Evolutionary conservation across 2,113 vertebrate species (phyloP).

Genomic region (Puma concolor): DNA sequence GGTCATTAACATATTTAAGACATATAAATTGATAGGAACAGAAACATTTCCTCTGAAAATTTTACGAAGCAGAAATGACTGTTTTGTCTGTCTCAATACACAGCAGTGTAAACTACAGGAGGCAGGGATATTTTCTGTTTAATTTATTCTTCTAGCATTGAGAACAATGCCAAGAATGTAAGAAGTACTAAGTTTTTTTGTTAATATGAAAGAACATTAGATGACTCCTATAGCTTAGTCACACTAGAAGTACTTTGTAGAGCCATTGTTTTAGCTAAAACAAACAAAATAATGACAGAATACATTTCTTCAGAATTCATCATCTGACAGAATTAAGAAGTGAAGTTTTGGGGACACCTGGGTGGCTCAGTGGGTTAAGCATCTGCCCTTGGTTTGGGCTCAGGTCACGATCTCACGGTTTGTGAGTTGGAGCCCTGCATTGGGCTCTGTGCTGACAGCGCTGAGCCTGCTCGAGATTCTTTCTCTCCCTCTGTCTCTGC

Average conservation of each 20-base stretch:
- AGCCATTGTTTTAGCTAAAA: not conserved
- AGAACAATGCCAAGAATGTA: not conserved
- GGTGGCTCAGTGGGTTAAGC: no score
- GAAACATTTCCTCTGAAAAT: not conserved
- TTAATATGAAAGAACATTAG: not conserved
- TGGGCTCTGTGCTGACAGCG: no score
- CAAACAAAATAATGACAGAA: not conserved
- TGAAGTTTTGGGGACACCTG: not conserved
- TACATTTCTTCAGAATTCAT: not conserved
- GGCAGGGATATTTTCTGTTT: not conserved
- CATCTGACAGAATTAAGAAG: not conserved
- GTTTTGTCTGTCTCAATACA: not conserved
- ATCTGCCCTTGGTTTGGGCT: no score
- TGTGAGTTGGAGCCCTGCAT: no score
- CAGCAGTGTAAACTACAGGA: not conserved
- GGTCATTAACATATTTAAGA: not conserved
- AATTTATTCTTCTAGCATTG: not conserved
- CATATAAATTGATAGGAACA: not conserved
- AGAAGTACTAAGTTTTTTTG: not conserved
- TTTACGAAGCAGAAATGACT: not conserved
- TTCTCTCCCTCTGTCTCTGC: no score
- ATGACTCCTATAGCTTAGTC: not conserved
- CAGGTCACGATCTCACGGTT: no score
- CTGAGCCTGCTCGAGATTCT: no score
- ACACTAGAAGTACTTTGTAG: not conserved